Conservation (phyloP, 2,888 invertebrate species). For the Gortyna flavago region DNA sequence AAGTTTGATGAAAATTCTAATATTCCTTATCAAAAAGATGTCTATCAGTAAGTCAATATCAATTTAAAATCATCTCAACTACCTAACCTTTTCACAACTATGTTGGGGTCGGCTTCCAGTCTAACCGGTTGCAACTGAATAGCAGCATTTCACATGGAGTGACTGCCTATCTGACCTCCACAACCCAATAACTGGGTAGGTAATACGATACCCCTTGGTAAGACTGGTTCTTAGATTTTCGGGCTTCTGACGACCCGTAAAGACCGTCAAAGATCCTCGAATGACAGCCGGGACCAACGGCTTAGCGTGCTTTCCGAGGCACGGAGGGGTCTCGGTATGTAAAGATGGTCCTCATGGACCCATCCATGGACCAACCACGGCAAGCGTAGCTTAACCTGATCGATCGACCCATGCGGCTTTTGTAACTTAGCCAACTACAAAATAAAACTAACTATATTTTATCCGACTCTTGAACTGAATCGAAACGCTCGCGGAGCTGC, state of each 20-base stretch:
- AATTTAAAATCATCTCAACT: constrained; percentile 7
- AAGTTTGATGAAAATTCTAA: background rate
- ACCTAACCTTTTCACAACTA: background rate
- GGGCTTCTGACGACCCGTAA: background rate
- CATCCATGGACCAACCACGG: too few relatives aligned
- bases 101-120: background rate
- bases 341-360: too few relatives aligned
- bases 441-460: background rate
- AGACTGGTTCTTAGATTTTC: background rate
- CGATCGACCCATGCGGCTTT: background rate
- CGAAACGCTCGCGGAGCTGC: background rate
- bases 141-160: background rate
- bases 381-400: background rate
- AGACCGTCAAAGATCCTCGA: background rate
- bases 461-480: constrained; percentile 8
- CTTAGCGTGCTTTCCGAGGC: background rate
- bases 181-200: background rate
- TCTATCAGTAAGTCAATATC: background rate
- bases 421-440: background rate
- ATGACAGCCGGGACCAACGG: background rate
- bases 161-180: background rate
- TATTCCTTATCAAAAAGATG: background rate
- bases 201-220: background rate
- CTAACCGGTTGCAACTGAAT: background rate
- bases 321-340: background rate